Base-by-base conservation (phyloP, 2,797 vertebrate genomes). In the Danio jaintianensis region DNA sequence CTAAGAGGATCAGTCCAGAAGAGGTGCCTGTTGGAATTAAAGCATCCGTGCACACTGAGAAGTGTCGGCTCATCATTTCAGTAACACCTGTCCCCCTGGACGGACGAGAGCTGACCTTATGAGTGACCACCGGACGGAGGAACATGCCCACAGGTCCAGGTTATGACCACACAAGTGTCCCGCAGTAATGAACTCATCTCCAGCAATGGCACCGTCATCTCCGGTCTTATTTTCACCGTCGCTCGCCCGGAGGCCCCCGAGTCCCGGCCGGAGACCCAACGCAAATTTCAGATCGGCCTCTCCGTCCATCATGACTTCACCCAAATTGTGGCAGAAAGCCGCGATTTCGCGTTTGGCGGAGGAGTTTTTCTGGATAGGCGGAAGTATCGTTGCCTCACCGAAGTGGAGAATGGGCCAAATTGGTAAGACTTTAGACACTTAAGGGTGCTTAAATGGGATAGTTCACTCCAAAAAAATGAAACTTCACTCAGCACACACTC, bases 351-450 rank as follows among this genome's bases (percentile, higher is more conserved):
- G 93, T 52, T 91, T 97, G 18, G 96, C 95, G 0, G 95, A 97
- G 87, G 96, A 95, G 78, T 94, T 97, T 85, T 96, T 98, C 90
- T 97, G 96, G 97, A 95, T 97, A 12, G 94, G 96, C 1, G 95
- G 96, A 40, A 97, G 95, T 10, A 88, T 97, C 69, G 94, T 95
- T 0, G 91, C 96, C 56, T 93, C 94, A 10, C 95, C 95, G 0
- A 90, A 89, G 75, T 95, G 96, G 96, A 96, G 94, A 90, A 89
- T 96, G 9, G 94, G 95, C n/a, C 95, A 94, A 72, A 91, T 96
- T 85, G 96, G 96, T 98, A 95, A 96, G 95, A 75, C 63, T 66
- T 8, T 16, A 76, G 4, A 43, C 11, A 52, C 2, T 6, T 10
- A 18, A 18, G 43, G 9, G 53, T n/a, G 13, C 63, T 67, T 10